A percentile compares a stretch with the other conserved stretches of the same genome.
Conservation (phyloP, 2,113 vertebrate genomes). For the Apteryx mantelli region DNA sequence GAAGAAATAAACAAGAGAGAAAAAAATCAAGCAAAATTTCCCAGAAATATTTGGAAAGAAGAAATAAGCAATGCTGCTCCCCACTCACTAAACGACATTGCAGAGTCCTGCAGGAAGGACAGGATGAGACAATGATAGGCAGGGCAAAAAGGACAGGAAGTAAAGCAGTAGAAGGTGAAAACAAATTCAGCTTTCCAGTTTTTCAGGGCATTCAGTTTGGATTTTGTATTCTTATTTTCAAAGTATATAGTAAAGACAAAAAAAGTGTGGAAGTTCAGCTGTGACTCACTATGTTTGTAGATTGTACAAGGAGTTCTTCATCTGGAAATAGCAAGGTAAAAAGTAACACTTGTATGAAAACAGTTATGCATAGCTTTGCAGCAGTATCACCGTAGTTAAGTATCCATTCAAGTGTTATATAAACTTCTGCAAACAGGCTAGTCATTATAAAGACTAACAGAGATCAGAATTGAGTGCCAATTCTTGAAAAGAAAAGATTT, state of each 20-base stretch:
- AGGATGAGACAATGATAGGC: neutral
- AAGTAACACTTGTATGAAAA: neutral
- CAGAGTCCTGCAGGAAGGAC: neutral
- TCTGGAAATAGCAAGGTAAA: neutral
- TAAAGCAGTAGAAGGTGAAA: neutral
- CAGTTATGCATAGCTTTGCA: neutral
- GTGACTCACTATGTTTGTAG: neutral
- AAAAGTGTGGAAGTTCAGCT: neutral
- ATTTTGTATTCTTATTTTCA: neutral
- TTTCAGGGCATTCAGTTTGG: neutral
- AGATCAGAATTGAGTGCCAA: neutral
- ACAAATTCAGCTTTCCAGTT: neutral
- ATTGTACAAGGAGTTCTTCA: neutral
- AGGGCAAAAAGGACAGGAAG: neutral
- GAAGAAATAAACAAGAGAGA: neutral
- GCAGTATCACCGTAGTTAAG: neutral
- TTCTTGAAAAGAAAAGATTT: neutral
- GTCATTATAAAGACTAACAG: neutral
- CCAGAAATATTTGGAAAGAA: neutral
- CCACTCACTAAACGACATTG: neutral
- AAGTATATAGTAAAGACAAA: neutral
- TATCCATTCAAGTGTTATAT: neutral
- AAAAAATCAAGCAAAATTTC: neutral
- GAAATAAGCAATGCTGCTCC: accelerated
- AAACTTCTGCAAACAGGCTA: neutral